phyloP scores from a whole-genome alignment of 2,113 vertebrate species.

The Anguilla japonica region DNA sequence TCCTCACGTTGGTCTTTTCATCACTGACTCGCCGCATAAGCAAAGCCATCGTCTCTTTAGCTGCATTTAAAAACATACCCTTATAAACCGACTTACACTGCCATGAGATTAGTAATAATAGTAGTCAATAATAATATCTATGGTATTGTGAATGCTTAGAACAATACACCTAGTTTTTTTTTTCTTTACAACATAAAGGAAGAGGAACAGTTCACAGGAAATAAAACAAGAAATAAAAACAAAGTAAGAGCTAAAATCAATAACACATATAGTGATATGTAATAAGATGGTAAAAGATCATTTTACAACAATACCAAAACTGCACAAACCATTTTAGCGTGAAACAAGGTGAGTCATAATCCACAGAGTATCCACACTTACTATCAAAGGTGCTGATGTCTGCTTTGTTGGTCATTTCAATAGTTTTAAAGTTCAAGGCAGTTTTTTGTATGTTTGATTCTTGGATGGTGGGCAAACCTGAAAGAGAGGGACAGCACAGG shows the following conservation, averaged over 20 bases:
- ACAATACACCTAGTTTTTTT: not conserved
- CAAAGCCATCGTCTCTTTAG: slow-evolving; percentile 72
- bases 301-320: not conserved
- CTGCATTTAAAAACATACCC: slow-evolving; percentile 50
- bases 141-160: not conserved
- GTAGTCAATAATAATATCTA: not conserved
- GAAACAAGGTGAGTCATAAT: not conserved
- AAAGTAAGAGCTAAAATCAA: not conserved
- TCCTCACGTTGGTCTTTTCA: slow-evolving; percentile 84
- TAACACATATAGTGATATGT: not conserved
- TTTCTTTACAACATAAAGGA: not conserved
- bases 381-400: slow-evolving; percentile 53
- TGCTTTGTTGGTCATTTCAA: slow-evolving; percentile 57
- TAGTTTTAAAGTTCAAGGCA: slow-evolving; percentile 61
- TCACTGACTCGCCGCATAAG: slow-evolving; percentile 76
- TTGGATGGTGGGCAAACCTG: slow-evolving; percentile 26
- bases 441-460: slow-evolving; percentile 57
- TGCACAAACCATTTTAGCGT: not conserved
- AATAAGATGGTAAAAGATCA: not conserved
- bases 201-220: not conserved
- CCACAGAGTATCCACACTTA: slow-evolving; percentile 52
- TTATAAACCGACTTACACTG: not conserved
- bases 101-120: not conserved
- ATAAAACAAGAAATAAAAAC: not conserved
- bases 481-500: slow-evolving; percentile 36